Evolutionary conservation across 2,888 invertebrate species (phyloP), one percentile per base, ranked within the genome.

Genomic region (Drosophila infuscata): DNA sequence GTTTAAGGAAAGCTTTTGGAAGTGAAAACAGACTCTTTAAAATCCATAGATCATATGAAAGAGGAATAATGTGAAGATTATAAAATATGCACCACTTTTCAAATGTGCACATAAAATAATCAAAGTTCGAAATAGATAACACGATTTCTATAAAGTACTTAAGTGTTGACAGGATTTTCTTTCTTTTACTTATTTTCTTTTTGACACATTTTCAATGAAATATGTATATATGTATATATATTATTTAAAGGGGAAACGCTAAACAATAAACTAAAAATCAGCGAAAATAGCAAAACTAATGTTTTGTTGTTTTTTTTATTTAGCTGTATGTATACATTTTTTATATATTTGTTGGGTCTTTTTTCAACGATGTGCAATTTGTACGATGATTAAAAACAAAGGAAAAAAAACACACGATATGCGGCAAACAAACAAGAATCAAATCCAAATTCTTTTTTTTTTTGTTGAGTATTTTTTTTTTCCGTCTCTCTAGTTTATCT

Each of bases 381-480:
- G 8, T 41, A 51, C 20, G 35, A 30, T n/a, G 69, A 51, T 51
- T 35, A n/a, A 3, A 38, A 41, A 12, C 17, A 4, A 33, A 29
- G 3, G 4, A 29, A 38, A 38, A n/a, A 67, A 63, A 70, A 69
- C 58, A 56, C 48, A 77, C 72, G 67, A 75, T 74, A 67, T 61
- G 69, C 71, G 72, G 79, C 79, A 81, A 84, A 81, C 86, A 88
- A 89, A 89, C 83, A 86, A 67, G 89, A 88, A 88, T 83, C 83
- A 89, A 87, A 85, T 81, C 81, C 67, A 88, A 87, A 85, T 83
- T 82, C 76, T 72, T 74, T 72, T 81, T 76, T 57, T 43, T 59
- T 35, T 43, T 30, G 1, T 12, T 12, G 25, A 25, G 60, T 9
- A 29, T 29, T 29, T 35, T 35, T 35, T 35, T 36, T 38, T 48